Conservation (phyloP, 1,140 invertebrate species). For the Brachionus koreanus region DNA sequence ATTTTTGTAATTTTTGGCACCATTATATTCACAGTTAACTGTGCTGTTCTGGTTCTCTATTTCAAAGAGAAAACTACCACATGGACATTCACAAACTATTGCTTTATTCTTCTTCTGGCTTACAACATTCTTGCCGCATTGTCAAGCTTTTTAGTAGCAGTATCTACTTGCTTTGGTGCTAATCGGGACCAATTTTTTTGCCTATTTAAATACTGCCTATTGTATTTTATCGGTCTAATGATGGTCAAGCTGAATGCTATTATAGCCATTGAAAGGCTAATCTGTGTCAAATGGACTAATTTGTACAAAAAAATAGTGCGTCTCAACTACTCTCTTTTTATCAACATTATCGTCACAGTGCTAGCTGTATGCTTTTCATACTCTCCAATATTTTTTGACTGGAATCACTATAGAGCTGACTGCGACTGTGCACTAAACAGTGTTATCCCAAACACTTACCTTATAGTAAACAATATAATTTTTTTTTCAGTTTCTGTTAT, state of each 20-base stretch:
- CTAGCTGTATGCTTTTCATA: neutral
- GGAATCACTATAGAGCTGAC: neutral
- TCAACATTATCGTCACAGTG: neutral
- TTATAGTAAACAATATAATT: conserved; percentile 1
- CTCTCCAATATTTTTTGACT: neutral
- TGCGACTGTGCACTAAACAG: conserved; percentile 14
- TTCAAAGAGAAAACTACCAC: conserved; percentile 1
- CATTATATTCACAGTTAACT: conserved; percentile 4
- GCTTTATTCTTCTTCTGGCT: neutral
- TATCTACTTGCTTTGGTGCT: neutral
- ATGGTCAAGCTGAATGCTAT: conserved; percentile 9
- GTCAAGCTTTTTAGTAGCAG: neutral
- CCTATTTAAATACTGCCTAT: neutral
- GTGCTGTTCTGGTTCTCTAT: neutral
- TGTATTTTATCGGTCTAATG: conserved; percentile 27
- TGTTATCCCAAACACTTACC: neutral
- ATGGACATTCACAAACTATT: conserved; percentile 24
- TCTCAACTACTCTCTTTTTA: neutral
- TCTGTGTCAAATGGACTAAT: neutral
- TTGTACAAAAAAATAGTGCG: conserved; percentile 9
- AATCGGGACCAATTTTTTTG: neutral
- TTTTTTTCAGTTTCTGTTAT: neutral
- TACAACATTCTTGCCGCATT: conserved; percentile 21
- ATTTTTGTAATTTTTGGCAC: neutral
- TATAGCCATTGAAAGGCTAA: conserved; percentile 11